Base-by-base conservation (phyloP, 2,113 vertebrate species). In the Dinomys branickii region DNA sequence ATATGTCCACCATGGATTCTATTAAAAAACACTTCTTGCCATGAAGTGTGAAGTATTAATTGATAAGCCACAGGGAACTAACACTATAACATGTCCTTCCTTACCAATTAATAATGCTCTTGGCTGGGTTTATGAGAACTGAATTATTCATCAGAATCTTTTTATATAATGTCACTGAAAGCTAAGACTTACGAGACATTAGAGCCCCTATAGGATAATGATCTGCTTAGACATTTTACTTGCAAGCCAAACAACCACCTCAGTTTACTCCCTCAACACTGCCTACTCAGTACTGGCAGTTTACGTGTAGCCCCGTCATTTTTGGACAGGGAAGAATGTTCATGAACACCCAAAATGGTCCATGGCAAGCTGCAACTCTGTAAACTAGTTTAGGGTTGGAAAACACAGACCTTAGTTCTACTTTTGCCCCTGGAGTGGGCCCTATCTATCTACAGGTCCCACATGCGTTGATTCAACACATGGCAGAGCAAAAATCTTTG, bases 141-240 rank as follows among this genome's bases (percentile, higher is more conserved):
- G 92, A 94, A 96, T 95, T 97, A 92, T 85, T 96, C 84, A 96
- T 96, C 28, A 67, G 89, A 89, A 96, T 87, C 89, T 96, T 94
- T 85, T 90, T 56, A 75, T 33, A 85, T 75, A 69, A 63, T 35
- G 52, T 92, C 86, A 85, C n/a, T 59, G 35, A 7, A 69, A 89
- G 88, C 54, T 77, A 80, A 96, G 80, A 54, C 52, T 61, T 28
- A 92, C 58, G 59, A 78, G 69, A 81, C 20, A 28, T 50, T 58
- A 63, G 0, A 26, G 85, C 5, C 78, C 44, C 93, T 88, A 38
- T 22, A 58, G 59, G 20, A 80, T 10, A 93, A 30, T 28, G 35
- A 95, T 38, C n/a, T 58, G n/a, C 61, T 59, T 82, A 22, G 35
- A 75, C 41, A 84, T 52, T 44, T 41, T 61, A 75, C 52, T 86